Evolutionary conservation across 2,113 vertebrate genomes (phyloP).

Genomic region (Falcunculus frontatus): DNA sequence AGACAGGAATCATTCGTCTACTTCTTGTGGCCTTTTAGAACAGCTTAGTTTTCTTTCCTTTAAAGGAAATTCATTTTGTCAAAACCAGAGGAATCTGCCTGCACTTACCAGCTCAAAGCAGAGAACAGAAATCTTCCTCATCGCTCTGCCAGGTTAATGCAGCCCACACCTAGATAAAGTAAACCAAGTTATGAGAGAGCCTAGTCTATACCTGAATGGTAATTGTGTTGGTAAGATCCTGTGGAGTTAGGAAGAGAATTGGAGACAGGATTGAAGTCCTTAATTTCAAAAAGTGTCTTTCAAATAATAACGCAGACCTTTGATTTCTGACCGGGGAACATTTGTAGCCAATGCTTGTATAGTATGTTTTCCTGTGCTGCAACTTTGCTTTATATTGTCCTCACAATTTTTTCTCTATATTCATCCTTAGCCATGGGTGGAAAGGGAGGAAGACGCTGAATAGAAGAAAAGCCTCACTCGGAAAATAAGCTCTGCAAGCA

Average conservation of each 20-base stretch:
- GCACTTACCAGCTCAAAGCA: neutral
- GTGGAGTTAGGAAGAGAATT: neutral
- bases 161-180: neutral
- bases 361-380: neutral
- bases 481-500: neutral
- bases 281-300: neutral
- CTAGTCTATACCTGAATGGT: neutral
- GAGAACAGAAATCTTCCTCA: neutral
- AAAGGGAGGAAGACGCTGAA: conserved; percentile 22
- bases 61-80: neutral
- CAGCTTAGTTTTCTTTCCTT: neutral
- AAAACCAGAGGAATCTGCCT: neutral
- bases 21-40: neutral
- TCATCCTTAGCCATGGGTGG: conserved; percentile 42
- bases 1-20: neutral
- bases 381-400: neutral
- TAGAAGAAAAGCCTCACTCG: neutral
- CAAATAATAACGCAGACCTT: neutral
- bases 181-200: neutral
- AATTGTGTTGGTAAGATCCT: neutral
- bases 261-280: neutral
- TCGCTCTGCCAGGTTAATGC: neutral
- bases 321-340: neutral
- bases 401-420: neutral
- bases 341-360: neutral